Base-by-base conservation (phyloP, 2,888 invertebrate species). In the Dryobota labecula region DNA sequence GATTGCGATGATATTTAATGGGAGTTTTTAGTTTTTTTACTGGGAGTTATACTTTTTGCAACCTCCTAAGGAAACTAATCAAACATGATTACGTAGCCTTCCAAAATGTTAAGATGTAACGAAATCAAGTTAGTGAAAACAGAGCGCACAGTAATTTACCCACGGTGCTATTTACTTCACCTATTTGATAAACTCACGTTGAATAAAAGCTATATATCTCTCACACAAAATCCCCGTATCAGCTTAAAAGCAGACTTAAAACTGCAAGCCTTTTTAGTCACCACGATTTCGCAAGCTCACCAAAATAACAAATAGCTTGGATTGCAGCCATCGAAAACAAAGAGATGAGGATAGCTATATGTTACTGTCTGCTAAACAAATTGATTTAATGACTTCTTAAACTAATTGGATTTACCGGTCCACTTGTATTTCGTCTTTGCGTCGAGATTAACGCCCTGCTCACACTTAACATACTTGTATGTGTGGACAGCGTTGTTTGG, bases 361-460 rank as follows among this genome's bases (percentile, higher is more conserved):
- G 90, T 94, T 92, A 93, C 93, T 94, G 94, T 94, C 94, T 87
- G 84, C 89, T 91, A 88, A 92, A 92, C 92, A 92, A 94, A 94
- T 94, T 94, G 95, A 95, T 95, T 95, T 94, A 95, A 92, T 92
- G 92, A 92, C 91, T 93, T 92, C 92, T 93, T 94, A 93, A 94
- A 92, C 91, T 94, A 95, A 95, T 95, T 95, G 92, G 92, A 94
- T 93, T 92, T 92, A 92, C 91, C 90, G 91, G 90, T 93, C 88
- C 90, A 90, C 90, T 92, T 91, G 90, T 90, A 90, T 93, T 92
- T 90, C 89, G 90, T 90, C 90, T 91, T 87, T 85, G 85, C 83
- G 81, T 78, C 86, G 86, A 93, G 92, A 94, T 92, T 91, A 92
- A 93, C 84, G 87, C 80, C 68, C 81, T 73, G 84, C 89, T 83